Evolutionary conservation across 2,113 vertebrate species (phyloP).

Genomic region (Oxyruncus cristatus): DNA sequence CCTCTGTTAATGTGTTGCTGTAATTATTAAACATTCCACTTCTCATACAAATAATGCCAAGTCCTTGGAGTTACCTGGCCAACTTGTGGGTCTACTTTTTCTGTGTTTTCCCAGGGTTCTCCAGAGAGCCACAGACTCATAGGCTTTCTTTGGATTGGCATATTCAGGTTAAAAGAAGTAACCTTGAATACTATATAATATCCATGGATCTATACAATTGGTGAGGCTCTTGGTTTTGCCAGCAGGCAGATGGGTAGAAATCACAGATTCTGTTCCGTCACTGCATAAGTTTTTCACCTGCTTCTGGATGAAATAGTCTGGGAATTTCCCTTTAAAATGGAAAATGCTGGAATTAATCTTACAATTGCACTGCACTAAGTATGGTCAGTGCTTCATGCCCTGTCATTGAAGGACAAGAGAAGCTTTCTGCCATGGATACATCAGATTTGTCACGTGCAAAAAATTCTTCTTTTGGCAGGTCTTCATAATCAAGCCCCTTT

Average conservation of each 20-base stretch:
- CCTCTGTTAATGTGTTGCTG: neutral
- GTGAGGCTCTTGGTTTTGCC: neutral
- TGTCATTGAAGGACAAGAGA: constrained; percentile 3
- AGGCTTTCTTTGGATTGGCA: neutral
- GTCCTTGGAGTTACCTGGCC: neutral
- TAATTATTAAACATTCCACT: neutral
- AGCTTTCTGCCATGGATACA: neutral
- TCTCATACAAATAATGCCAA: neutral
- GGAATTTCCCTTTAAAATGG: neutral
- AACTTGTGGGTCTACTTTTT: neutral
- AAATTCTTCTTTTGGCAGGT: neutral
- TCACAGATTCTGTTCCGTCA: neutral
- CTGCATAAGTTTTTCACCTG: neutral
- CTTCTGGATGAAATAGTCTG: neutral
- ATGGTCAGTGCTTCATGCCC: neutral
- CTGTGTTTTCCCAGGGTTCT: neutral
- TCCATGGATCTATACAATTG: neutral
- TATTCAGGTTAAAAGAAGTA: neutral
- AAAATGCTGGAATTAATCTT: constrained; percentile 40
- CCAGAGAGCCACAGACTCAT: neutral
- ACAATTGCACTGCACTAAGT: neutral
- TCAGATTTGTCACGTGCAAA: neutral
- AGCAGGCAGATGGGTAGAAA: neutral
- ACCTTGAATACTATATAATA: neutral
- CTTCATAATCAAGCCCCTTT: neutral